Conservation (phyloP, 2,113 vertebrate genomes). For the Cygnus atratus region DNA sequence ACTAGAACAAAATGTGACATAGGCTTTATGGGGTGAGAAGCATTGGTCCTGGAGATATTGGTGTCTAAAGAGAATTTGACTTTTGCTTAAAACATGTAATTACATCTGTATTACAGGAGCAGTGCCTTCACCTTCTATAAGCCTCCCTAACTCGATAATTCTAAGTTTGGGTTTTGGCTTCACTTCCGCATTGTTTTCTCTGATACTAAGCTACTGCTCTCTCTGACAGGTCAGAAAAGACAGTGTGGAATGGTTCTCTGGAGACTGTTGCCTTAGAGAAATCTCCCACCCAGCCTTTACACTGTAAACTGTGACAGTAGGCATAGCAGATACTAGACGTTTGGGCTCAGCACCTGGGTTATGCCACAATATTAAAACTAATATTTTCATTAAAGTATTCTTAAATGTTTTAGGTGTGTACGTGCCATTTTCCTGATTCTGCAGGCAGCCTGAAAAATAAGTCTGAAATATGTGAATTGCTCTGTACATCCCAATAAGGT, state of each 20-base stretch:
- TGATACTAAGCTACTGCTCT: background rate
- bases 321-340: background rate
- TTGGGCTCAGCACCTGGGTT: background rate
- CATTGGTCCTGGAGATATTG: background rate
- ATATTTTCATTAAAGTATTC: background rate
- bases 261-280: background rate
- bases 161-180: background rate
- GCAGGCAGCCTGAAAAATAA: background rate
- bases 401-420: background rate
- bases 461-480: background rate
- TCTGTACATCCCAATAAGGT: background rate
- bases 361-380: background rate
- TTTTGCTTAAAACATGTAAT: background rate
- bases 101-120: background rate
- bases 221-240: background rate
- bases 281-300: background rate
- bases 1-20: background rate
- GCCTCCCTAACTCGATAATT: background rate
- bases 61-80: background rate
- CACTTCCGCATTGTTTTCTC: background rate
- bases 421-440: background rate
- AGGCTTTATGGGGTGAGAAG: background rate
- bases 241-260: background rate
- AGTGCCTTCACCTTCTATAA: background rate
- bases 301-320: background rate